Base-by-base conservation (phyloP, 2,888 invertebrate species). In the Abrostola tripartita region DNA sequence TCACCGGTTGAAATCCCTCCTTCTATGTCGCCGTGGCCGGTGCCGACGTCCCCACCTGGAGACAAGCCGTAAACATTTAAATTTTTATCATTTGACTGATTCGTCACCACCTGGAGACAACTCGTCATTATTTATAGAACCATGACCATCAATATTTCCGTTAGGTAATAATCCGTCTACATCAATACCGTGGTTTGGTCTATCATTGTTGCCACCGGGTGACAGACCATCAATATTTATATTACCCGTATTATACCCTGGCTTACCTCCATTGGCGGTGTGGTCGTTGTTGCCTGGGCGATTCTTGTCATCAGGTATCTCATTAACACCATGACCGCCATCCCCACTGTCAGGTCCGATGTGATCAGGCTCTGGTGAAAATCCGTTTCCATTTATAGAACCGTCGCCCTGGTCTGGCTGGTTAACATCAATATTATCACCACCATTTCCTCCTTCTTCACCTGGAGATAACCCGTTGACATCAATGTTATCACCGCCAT, bases 21-120 rank as follows among this genome's bases (percentile, higher is more conserved):
- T 0, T 40, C 42, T 41, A 35, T 37, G 52, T 57, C 52, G 41
- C 47, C 54, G 9, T 55, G 49, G 11, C 14, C 35, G 12, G 51
- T 24, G 49, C 47, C 55, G 11, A 58, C 52, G 11, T 52, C 52
- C 42, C 59, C 60, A 69, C 66, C 68, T 72, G 68, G 59, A 10
- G 57, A 52, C 51, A 73, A 63, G 10, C 57, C 74, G 12, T 49
- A 40, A 37, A 56, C 10, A 10, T 62, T 62, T 44, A 42, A 37
- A 24, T 35, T 40, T 37, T 12, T 35, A 6, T 52, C 12, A 54
- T 38, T 40, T 38, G n/a, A 54, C 1, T 35, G 12, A 24, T 49
- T 40, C 37, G 50, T 49, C 37, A 37, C 10, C 35, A 5, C 10
- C 8, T 8, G 65, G 49, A 0, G 40, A 38, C 8, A 57, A 12